Evolutionary conservation across 2,888 invertebrate species (phyloP), one percentile per base, ranked within the genome.

Genomic region (Alitta virens): DNA sequence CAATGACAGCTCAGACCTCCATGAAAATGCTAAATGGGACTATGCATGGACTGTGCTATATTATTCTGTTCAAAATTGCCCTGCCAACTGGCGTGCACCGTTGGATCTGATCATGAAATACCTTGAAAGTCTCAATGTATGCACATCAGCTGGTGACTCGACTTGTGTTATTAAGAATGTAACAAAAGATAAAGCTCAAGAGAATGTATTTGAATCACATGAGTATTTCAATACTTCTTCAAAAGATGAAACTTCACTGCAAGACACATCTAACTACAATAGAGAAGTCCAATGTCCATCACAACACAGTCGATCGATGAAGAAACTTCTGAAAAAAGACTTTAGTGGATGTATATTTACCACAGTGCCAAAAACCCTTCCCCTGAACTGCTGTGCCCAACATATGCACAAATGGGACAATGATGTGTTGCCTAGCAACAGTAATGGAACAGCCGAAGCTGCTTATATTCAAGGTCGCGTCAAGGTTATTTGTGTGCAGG

Each of bases 31-130:
- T n/a, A 50, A 51, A n/a, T 63, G 67, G 67, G 59, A 68, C 14
- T 79, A 78, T 53, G 63, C 68, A 2, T 78, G 78, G 78, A 68
- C 74, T 26, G 74, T 73, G 1, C 69, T 72, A 38, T 75, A 79
- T 62, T 68, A 72, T 25, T 78, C 78, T 0, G 71, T 74, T 60
- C 72, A 69, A 46, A 72, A 73, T 55, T 75, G 73, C 57, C 78
- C 78, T 0, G 52, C 63, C 1, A 53, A 55, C 1, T 77, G 76
- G 76, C 68, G 68, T 46, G 74, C 75, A 58, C 72, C 75, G 0
- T 66, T 77, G 5, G 71, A 71, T 55, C 59, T 76, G 9, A 46
- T 62, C 14, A 25, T 58, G 33, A 27, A 63, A 9, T 49, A 18
- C 21, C n/a, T 57, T n/a, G n/a, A n/a, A n/a, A n/a, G n/a, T n/a